phyloP scores from a whole-genome alignment of 2,113 vertebrate species.

The Microcebus tavaratra region DNA sequence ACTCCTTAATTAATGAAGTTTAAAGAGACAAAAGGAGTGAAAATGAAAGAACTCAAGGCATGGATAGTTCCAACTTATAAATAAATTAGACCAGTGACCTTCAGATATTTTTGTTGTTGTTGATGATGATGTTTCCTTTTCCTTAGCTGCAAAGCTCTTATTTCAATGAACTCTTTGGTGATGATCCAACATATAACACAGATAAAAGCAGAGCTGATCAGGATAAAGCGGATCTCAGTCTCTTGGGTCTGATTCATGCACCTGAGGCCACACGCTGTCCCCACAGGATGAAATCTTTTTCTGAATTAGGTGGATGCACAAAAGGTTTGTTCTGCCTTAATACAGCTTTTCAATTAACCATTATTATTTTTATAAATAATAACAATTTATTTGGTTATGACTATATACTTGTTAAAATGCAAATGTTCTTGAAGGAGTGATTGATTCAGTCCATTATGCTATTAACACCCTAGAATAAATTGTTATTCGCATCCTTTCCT shows the following conservation, averaged over 20 bases:
- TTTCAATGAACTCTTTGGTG: neutral
- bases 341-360: neutral
- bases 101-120: neutral
- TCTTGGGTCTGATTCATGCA: neutral
- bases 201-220: neutral
- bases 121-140: neutral
- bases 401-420: neutral
- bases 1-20: neutral
- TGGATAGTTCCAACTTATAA: neutral
- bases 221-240: neutral
- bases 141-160: neutral
- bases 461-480: neutral
- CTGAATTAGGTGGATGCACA: neutral
- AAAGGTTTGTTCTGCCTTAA: neutral
- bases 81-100: constrained; percentile 49
- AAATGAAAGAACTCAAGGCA: neutral
- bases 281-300: neutral
- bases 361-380: constrained; percentile 38
- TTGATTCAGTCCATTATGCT: constrained; percentile 35
- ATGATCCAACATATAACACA: neutral
- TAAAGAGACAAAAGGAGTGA: neutral
- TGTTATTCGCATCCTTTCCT: neutral
- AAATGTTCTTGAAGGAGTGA: neutral
- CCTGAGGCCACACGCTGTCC: neutral
- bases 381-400: neutral